Evolutionary conservation across 2,888 invertebrate genomes (phyloP).

Genomic region (Pasiphila rectangulata): DNA sequence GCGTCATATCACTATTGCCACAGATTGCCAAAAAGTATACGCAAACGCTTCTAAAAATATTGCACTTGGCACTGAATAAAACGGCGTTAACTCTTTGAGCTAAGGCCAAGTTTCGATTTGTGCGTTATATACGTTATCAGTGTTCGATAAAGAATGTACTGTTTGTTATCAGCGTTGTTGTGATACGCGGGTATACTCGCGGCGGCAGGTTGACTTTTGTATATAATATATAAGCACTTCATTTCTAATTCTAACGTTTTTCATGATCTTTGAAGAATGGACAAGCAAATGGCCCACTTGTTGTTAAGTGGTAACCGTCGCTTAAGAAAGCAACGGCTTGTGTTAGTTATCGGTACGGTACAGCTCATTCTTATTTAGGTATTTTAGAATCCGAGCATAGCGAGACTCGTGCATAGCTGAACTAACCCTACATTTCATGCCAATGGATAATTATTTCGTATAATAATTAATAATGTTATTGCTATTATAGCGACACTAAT

Average conservation of each 20-base stretch:
- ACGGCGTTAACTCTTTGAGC: conserved; percentile 69
- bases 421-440: no score
- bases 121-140: conserved; percentile 13
- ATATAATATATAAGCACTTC: no score
- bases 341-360: no score
- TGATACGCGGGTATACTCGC: neutral
- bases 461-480: no score
- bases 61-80: conserved; percentile 72
- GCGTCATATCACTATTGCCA: conserved; percentile 47
- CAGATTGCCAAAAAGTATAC: conserved; percentile 15
- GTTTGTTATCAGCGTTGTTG: conserved; percentile 9
- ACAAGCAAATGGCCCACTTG: no score
- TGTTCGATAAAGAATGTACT: conserved; percentile 8
- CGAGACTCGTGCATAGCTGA: no score
- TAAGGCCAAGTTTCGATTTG: conserved; percentile 55
- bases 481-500: conserved; percentile 7
- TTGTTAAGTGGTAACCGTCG: no score
- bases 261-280: no score
- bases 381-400: no score
- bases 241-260: neutral
- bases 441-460: conserved; percentile 28
- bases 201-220: neutral
- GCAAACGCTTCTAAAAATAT: conserved; percentile 62
- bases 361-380: no score
- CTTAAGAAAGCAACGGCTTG: no score